Evolutionary conservation across 2,797 vertebrate genomes (phyloP).

Genomic region (Helarctos malayanus): DNA sequence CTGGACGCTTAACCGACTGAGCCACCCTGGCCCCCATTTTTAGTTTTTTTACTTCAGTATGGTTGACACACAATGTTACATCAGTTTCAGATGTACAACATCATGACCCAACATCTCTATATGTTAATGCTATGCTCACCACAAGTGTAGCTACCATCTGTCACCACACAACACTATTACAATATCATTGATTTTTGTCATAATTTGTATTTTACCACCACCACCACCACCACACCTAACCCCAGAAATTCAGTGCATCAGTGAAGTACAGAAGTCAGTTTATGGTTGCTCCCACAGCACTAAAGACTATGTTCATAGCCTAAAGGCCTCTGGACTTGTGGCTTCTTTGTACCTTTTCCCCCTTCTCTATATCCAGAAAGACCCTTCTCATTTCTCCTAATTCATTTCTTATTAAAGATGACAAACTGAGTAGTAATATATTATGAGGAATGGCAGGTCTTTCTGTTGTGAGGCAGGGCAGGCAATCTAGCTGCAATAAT

Average conservation of each 20-base stretch:
- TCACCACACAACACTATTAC: background rate
- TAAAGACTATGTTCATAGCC: background rate
- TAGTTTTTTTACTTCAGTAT: background rate
- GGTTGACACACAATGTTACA: background rate
- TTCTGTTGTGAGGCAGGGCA: background rate
- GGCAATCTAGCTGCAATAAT: background rate
- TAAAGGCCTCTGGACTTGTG: background rate
- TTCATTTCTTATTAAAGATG: background rate
- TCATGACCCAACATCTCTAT: background rate
- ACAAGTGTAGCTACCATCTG: background rate
- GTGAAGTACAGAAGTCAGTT: background rate
- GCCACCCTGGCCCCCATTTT: no score
- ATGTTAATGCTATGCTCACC: background rate
- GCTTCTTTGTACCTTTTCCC: background rate
- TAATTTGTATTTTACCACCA: background rate
- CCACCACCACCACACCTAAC: background rate
- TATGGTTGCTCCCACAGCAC: background rate
- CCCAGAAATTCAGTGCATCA: background rate
- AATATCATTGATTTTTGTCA: background rate
- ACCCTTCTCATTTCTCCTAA: conserved; percentile 17
- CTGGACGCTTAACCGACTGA: no score
- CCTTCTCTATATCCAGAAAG: conserved; percentile 28
- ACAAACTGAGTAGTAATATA: background rate
- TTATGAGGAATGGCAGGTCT: conserved; percentile 13
- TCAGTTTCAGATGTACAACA: background rate